Evolutionary conservation across 2,888 invertebrate genomes (phyloP).

Genomic region (Villa cingulata): DNA sequence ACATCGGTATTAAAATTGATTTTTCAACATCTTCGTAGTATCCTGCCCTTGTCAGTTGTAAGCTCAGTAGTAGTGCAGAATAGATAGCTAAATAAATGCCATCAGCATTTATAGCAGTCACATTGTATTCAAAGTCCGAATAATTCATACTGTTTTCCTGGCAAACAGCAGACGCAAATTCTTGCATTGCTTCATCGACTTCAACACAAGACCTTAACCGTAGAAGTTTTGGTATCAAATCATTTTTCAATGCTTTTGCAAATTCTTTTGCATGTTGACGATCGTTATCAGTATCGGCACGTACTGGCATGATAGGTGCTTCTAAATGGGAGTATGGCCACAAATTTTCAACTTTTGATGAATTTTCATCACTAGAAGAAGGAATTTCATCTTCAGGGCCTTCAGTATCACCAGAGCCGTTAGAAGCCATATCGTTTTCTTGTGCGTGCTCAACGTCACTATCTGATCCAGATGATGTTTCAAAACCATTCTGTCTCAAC

Average conservation of each 20-base stretch:
- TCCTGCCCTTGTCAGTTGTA: conserved; percentile 61
- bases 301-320: conserved; percentile 32
- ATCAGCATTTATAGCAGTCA: conserved; percentile 76
- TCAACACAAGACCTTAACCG: conserved; percentile 68
- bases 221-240: conserved; percentile 62
- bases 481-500: conserved; percentile 49
- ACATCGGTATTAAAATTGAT: conserved; percentile 42
- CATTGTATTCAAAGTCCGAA: conserved; percentile 42
- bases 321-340: conserved; percentile 36
- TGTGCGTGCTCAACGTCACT: conserved; percentile 57
- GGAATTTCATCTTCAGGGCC: conserved; percentile 55
- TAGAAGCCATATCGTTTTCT: conserved; percentile 54
- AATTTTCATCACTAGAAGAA: conserved; percentile 37
- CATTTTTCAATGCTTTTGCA: conserved; percentile 57
- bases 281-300: conserved; percentile 63
- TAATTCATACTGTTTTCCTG: conserved; percentile 47
- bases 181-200: conserved; percentile 80
- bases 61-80: conserved; percentile 65
- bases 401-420: conserved; percentile 53
- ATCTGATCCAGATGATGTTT: conserved; percentile 42
- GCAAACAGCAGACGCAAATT: conserved; percentile 83
- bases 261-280: conserved; percentile 77
- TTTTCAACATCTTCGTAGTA: conserved; percentile 51
- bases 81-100: conserved; percentile 87
- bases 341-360: conserved; percentile 33